A percentile compares a stretch with the other conserved stretches of the same genome.
Conservation (phyloP, 92 coral and sea anemone genomes). For the Palythoa heliodiscus region DNA sequence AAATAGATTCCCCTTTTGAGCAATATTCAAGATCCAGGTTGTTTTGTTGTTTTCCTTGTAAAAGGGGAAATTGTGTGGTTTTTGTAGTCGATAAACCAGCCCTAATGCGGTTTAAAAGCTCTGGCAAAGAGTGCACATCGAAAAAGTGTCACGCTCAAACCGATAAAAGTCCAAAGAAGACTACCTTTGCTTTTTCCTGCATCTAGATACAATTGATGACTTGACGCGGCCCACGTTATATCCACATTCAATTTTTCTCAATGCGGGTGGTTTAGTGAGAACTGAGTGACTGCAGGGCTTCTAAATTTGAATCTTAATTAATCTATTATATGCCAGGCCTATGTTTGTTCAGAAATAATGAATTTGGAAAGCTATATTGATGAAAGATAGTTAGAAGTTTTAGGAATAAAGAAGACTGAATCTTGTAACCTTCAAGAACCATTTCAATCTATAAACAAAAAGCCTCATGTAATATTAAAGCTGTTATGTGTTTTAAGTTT, state of each 20-base stretch:
- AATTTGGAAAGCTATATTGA: background rate
- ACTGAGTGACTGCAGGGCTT: background rate
- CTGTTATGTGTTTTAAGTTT: slow-evolving; percentile 6
- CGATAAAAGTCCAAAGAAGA: background rate
- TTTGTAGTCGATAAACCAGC: background rate
- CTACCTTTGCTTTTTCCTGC: background rate
- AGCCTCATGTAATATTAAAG: background rate
- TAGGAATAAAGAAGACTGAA: background rate
- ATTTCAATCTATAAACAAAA: background rate
- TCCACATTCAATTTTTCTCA: background rate
- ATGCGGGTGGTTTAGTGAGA: background rate
- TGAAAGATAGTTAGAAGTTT: background rate
- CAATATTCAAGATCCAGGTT: too few species aligned
- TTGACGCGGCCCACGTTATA: background rate
- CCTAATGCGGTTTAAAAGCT: background rate
- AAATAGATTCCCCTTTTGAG: background rate
- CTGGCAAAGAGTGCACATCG: background rate
- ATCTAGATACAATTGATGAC: background rate
- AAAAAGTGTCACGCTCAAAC: background rate
- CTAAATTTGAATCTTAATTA: background rate
- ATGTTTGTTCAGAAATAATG: background rate
- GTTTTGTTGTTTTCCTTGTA: background rate
- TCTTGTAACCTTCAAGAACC: background rate
- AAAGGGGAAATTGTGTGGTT: slow-evolving; percentile 14
- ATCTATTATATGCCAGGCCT: background rate